These are phyloP conservation scores for Larimichthys polyactis DNA, from an alignment of 2,113 vertebrate genomes.

Conservation along the genomic window DNA sequence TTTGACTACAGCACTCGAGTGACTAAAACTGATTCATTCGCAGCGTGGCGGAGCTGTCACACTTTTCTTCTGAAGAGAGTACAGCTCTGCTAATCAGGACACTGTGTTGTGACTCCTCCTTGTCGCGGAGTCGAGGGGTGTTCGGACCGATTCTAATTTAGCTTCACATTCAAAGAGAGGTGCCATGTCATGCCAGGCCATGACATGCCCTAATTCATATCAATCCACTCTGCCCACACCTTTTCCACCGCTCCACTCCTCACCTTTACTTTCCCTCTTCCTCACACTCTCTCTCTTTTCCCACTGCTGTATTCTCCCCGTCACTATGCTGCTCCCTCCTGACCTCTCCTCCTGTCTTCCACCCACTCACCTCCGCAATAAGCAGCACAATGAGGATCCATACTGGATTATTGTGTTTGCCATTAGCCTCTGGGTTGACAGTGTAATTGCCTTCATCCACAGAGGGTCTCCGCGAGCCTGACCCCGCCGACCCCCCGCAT, in stretches of 20 bases:
- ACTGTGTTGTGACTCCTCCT: not conserved
- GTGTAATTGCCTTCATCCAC: constrained; percentile 63
- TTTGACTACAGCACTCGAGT: constrained; percentile 16
- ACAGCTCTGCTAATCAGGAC: constrained; percentile 44
- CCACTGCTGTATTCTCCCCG: not conserved
- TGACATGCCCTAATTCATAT: constrained; percentile 19
- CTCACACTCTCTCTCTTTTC: not conserved
- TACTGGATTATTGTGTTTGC: constrained; percentile 69
- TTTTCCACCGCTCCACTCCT: constrained; percentile 26
- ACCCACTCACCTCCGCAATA: constrained; percentile 33
- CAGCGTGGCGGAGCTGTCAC: constrained; percentile 34
- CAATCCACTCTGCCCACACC: constrained; percentile 24
- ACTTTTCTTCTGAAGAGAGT: constrained; percentile 23
- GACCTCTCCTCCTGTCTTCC: constrained; percentile 49
- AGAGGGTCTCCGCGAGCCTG: constrained; percentile 33
- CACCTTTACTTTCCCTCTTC: constrained; percentile 18
- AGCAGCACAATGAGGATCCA: constrained; percentile 45
- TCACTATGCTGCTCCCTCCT: constrained; percentile 45
- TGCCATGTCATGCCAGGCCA: constrained; percentile 4
- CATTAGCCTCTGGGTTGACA: constrained; percentile 64
- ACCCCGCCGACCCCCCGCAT: constrained; percentile 20
- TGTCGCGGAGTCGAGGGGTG: constrained; percentile 14
- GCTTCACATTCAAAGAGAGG: constrained; percentile 23
- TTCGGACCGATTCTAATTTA: constrained; percentile 44
- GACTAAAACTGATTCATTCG: constrained; percentile 25